Evolutionary conservation across 2,888 invertebrate species (phyloP).

Genomic region (Clunio marinus): DNA sequence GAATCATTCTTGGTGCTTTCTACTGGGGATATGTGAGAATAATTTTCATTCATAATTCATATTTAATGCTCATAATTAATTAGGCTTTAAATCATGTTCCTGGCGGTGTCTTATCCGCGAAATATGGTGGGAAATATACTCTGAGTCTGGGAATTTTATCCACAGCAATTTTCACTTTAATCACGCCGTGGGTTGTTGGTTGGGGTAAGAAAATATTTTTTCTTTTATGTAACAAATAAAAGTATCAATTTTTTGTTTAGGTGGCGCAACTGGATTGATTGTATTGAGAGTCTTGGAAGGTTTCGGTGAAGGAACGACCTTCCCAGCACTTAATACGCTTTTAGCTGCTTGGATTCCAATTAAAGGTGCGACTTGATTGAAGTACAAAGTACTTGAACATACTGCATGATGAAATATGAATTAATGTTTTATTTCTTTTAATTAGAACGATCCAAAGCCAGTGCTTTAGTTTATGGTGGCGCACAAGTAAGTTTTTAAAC

Average conservation of each 20-base stretch:
- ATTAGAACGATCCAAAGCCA: constrained; percentile 62
- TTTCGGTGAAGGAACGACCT: constrained; percentile 71
- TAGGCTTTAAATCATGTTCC: constrained; percentile 56
- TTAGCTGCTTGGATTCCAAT: constrained; percentile 70
- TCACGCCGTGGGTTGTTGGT: constrained; percentile 65
- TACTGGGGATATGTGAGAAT: constrained; percentile 79
- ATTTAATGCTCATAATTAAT: neutral
- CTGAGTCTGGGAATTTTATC: constrained; percentile 69
- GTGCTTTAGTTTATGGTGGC: constrained; percentile 68
- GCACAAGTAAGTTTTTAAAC: constrained; percentile 54
- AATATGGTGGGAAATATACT: constrained; percentile 72
- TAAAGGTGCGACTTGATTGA: no score
- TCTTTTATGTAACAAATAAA: no score
- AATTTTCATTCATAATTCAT: constrained; percentile 46
- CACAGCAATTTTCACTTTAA: constrained; percentile 67
- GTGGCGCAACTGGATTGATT: constrained; percentile 62
- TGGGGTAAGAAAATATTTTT: no score
- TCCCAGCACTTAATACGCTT: constrained; percentile 70
- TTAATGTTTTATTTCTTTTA: no score
- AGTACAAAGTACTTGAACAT: no score
- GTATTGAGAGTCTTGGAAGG: constrained; percentile 66
- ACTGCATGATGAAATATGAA: no score
- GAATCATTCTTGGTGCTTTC: constrained; percentile 67
- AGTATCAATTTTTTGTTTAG: constrained; percentile 45
- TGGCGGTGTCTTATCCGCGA: constrained; percentile 67